Base-by-base conservation (phyloP, 2,888 invertebrate genomes). In the Dryobota labecula region DNA sequence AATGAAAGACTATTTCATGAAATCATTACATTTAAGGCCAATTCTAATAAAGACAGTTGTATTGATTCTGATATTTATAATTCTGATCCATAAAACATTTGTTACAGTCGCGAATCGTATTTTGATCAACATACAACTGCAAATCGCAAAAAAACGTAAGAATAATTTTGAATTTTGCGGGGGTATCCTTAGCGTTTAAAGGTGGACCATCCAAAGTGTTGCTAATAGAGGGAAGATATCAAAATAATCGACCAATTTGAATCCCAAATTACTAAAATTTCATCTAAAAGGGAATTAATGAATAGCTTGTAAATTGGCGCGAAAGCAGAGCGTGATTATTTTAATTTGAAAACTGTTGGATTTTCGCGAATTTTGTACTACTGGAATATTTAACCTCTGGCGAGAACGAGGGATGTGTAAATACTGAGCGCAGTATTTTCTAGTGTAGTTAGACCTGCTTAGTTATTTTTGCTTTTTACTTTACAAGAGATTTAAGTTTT, bases 241-340 rank as follows among this genome's bases (percentile, higher is more conserved):
- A 78, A 78, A 62, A 78, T 78, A 62, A 72, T 75, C 51, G 61
- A 45, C 51, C 24, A 56, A 79, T 70, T 81, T 71, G 60, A 65
- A 80, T 68, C 24, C 24, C 70, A 76, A 80, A 76, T 73, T 61
- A 79, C 60, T 65, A 54, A 81, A 76, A 79, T 81, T 81, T 51
- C 27, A 76, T 33, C 61, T 80, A 51, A 79, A 80, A 79, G 64
- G 56, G 70, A 81, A 75, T 80, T 70, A 61, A 80, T 70, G 41
- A 76, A 66, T 80, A 60, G 54, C 66, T 61, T 64, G 61, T 56
- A 57, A 80, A 79, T 64, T 67, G 60, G 20, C n/a, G 56, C 18
- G 38, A 58, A 70, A 80, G 70, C 43, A 67, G 38, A 51, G 60
- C 63, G 58, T 60, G 56, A 80, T 80, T 79, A 70, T 75, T 75